phyloP scores from a whole-genome alignment of 2,888 invertebrate genomes.

The Bugula neritina region DNA sequence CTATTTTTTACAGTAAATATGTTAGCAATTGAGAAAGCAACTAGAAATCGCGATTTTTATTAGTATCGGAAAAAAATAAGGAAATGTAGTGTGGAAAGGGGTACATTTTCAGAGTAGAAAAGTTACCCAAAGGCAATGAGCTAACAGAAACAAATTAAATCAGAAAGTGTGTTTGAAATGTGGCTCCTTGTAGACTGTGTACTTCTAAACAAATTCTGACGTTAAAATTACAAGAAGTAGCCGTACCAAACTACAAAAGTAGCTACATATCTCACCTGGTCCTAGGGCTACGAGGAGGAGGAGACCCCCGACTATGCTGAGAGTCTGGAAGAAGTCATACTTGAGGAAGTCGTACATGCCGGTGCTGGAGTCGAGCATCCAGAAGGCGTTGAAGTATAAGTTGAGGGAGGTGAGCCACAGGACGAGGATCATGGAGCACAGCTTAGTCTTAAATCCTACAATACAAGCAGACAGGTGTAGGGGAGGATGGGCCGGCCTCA shows the following conservation, averaged over 20 bases:
- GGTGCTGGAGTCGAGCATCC: slow-evolving; percentile 88
- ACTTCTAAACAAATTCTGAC: too few species aligned
- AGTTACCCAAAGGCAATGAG: too few species aligned
- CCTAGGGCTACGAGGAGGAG: slow-evolving; percentile 96
- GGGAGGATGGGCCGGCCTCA: not conserved
- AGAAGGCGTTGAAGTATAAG: slow-evolving; percentile 97
- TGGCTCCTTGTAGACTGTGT: too few species aligned
- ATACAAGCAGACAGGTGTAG: not conserved
- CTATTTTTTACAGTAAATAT: too few species aligned
- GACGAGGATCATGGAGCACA: slow-evolving; percentile 89
- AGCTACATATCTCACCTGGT: slow-evolving; percentile 68
- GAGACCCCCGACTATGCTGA: slow-evolving; percentile 96
- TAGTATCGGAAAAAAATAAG: too few species aligned
- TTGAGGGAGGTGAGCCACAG: slow-evolving; percentile 81
- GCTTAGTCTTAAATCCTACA: slow-evolving; percentile 89
- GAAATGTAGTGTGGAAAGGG: too few species aligned
- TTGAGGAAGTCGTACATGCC: slow-evolving; percentile 97
- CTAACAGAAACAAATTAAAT: too few species aligned
- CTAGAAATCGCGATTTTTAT: too few species aligned
- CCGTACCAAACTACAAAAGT: not conserved
- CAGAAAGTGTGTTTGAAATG: too few species aligned
- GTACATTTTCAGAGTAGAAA: too few species aligned
- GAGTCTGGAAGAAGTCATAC: slow-evolving; percentile 97
- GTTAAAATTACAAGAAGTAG: not conserved
- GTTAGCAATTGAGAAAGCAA: too few species aligned